Percentiles rank a stretch among this genome's conserved stretches.
Evolutionary conservation across 1,140 invertebrate species (phyloP).

Genomic region (Pristionchus pacificus): DNA sequence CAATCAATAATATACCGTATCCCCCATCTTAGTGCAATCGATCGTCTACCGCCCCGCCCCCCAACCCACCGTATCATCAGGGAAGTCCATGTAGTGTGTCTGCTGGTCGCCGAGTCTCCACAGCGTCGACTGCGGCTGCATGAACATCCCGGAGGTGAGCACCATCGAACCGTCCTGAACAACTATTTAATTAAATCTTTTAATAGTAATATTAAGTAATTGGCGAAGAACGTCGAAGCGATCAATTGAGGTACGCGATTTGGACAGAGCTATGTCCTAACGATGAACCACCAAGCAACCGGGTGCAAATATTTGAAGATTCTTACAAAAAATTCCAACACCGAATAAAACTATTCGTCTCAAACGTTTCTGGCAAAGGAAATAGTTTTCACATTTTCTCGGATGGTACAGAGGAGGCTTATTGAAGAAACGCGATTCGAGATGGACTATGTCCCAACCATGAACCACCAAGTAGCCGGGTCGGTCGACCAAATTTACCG

Average conservation of each 20-base stretch:
- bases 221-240: not conserved
- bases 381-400: too few relatives aligned
- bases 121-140: conserved; percentile 74
- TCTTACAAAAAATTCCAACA: not conserved
- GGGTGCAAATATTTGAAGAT: not conserved
- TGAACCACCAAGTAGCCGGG: too few relatives aligned
- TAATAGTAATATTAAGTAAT: not conserved
- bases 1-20: too few relatives aligned
- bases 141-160: conserved; percentile 79
- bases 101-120: conserved; percentile 75
- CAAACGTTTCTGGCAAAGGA: too few relatives aligned
- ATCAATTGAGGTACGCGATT: not conserved
- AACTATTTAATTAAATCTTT: conserved; percentile 28
- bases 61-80: conserved; percentile 70
- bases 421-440: too few relatives aligned
- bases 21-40: too few relatives aligned
- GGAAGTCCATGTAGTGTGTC: conserved; percentile 69
- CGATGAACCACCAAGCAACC: not conserved
- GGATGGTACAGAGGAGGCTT: too few relatives aligned
- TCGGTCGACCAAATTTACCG: too few relatives aligned
- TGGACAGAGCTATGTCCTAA: not conserved
- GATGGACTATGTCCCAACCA: too few relatives aligned
- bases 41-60: too few relatives aligned
- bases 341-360: not conserved
- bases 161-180: conserved; percentile 72